phyloP scores from a whole-genome alignment of 2,797 vertebrate genomes.

The Astyanax mexicanus region DNA sequence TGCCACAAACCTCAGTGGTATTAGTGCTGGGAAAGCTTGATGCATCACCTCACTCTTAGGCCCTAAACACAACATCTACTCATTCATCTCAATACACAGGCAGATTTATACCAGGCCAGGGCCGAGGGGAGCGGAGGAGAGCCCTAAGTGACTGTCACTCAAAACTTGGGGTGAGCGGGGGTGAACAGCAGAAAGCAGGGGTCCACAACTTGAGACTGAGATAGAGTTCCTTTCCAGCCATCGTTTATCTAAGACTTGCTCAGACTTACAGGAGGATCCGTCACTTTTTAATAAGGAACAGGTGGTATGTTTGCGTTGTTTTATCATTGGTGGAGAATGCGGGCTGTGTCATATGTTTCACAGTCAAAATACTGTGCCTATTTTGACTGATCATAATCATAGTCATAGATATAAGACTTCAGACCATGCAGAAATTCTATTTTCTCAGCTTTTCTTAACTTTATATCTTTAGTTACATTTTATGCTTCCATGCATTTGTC shows the following conservation, averaged over 20 bases:
- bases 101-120: conserved; percentile 50
- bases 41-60: conserved; percentile 49
- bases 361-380: no score
- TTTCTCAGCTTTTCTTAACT: no score
- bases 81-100: conserved; percentile 58
- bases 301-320: background rate
- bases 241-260: conserved; percentile 29
- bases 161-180: conserved; percentile 19
- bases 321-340: conserved; percentile 30
- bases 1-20: conserved; percentile 56
- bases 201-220: conserved; percentile 16
- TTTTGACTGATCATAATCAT: no score
- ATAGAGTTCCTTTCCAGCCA: conserved; percentile 15
- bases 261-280: conserved; percentile 22
- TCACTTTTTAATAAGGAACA: conserved; percentile 28
- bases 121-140: conserved; percentile 42
- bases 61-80: conserved; percentile 38
- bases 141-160: conserved; percentile 34
- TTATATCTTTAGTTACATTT: no score
- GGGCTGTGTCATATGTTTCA: no score
- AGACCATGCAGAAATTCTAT: no score
- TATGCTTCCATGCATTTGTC: no score
- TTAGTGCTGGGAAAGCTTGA: conserved; percentile 61
- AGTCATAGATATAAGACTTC: no score
- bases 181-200: background rate